Evolutionary conservation across 2,797 vertebrate species (phyloP), one percentile per base, ranked within the genome.

Genomic region (Passerculus sandwichensis): DNA sequence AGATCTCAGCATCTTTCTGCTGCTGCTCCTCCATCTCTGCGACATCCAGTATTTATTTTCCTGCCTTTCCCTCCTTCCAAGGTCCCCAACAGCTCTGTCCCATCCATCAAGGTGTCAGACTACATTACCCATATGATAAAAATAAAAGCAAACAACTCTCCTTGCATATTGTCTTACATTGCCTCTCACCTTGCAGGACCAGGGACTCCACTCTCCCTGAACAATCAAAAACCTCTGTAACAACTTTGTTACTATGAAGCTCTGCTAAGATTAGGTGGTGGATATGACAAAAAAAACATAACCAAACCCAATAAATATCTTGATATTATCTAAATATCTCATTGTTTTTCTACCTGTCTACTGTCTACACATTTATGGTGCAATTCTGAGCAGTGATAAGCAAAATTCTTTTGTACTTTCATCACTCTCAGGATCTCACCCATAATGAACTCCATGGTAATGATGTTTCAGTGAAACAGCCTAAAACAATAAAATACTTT

Each of bases 101-200:
- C 91, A 89, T 94, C 91, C 70, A 91, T 92, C 91, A 95, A 38
- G 34, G n/a, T 60, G 81, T 73, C 88, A 73, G 60, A 62, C 81
- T 79, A 25, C 74, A 70, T 89, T 73, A 91, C 11, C 40, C 74
- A 38, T 23, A 51, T 14, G 44, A 92, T 75, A 95, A 96, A 94
- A 93, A 89, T 70, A 85, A 95, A 95, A 85, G 60, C 73, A 87
- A 91, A 51, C 53, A 22, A 14, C 61, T 74, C 87, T 88, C 73
- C 66, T 57, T 69, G 72, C 36, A 29, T 30, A 53, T 9, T 71
- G 75, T 50, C 85, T 89, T 53, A 59, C 10, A 7, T 1, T 42
- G 34, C 29, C 32, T 91, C 78, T 91, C 78, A 89, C 69, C 87
- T 85, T 65, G 45, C 0, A 1, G 69, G 48, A 82, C n/a, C 30